These are phyloP conservation scores for Tetanocera ferruginea DNA, from an alignment of 2,888 invertebrate genomes.

Conservation along the genomic window DNA sequence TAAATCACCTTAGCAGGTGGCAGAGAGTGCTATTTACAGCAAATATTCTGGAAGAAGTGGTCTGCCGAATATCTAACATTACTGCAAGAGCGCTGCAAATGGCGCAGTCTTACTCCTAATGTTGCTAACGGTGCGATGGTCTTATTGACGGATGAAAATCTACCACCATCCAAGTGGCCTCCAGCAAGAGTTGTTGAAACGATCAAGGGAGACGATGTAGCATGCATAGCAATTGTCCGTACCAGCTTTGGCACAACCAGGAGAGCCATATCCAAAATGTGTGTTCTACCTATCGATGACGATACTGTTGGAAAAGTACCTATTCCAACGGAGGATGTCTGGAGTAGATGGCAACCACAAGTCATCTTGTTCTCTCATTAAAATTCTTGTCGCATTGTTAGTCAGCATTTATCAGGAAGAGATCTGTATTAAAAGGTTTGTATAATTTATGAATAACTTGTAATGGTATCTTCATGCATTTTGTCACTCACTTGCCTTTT, in stretches of 20 bases:
- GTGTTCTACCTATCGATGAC: constrained; percentile 20
- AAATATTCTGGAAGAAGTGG: constrained; percentile 47
- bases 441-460: too few relatives aligned
- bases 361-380: not conserved
- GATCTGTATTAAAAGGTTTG: too few relatives aligned
- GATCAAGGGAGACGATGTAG: constrained; percentile 32
- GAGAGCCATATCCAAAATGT: constrained; percentile 30
- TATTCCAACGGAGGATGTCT: constrained; percentile 38
- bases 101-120: constrained; percentile 30
- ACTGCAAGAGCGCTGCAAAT: constrained; percentile 43
- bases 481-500: too few relatives aligned
- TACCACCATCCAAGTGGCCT: constrained; percentile 26
- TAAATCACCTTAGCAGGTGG: constrained; percentile 36
- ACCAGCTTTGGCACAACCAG: constrained; percentile 21
- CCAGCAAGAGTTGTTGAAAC: constrained; percentile 2
- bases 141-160: constrained; percentile 43
- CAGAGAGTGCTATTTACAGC: constrained; percentile 45
- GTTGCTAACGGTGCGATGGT: constrained; percentile 27
- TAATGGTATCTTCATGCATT: too few relatives aligned
- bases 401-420: too few relatives aligned
- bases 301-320: constrained; percentile 32
- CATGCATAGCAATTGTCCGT: constrained; percentile 13
- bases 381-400: not conserved
- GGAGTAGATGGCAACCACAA: not conserved
- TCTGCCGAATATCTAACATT: constrained; percentile 35